phyloP scores from a whole-genome alignment of 1,140 invertebrate species.

The Atta texana region DNA sequence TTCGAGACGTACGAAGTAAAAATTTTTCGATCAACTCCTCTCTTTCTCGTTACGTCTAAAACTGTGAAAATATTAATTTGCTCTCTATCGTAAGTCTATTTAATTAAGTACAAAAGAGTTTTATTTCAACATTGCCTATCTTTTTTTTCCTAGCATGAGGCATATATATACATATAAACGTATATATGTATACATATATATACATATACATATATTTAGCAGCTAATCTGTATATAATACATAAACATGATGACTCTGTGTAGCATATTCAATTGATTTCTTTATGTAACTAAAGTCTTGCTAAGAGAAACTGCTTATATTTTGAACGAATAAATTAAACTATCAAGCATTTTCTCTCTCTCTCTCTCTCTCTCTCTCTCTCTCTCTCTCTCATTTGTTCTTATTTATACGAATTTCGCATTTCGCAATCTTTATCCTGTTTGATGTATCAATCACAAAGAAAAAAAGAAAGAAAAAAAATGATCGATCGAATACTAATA shows the following conservation, averaged over 20 bases:
- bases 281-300: conserved; percentile 36
- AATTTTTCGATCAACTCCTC: conserved; percentile 54
- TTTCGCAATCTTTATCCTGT: conserved; percentile 37
- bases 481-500: conserved; percentile 76
- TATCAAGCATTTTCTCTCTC: conserved; percentile 63
- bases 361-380: not conserved
- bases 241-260: conserved; percentile 61
- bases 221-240: conserved; percentile 72
- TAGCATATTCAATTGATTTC: conserved; percentile 28
- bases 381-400: conserved; percentile 16
- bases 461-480: conserved; percentile 64
- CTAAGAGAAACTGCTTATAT: conserved; percentile 50
- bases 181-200: not conserved
- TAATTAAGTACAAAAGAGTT: conserved; percentile 84
- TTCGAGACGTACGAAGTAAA: conserved; percentile 65
- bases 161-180: conserved; percentile 59
- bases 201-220: conserved; percentile 15
- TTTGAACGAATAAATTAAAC: conserved; percentile 72
- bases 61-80: conserved; percentile 76
- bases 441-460: conserved; percentile 50
- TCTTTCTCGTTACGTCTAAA: conserved; percentile 61
- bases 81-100: conserved; percentile 77
- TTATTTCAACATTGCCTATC: conserved; percentile 73
- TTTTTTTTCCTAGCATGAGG: conserved; percentile 74
- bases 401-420: conserved; percentile 61